These are phyloP conservation scores for Cremastinae sp. DNA, from an alignment of 2,888 invertebrate species.

Conservation along the genomic window DNA sequence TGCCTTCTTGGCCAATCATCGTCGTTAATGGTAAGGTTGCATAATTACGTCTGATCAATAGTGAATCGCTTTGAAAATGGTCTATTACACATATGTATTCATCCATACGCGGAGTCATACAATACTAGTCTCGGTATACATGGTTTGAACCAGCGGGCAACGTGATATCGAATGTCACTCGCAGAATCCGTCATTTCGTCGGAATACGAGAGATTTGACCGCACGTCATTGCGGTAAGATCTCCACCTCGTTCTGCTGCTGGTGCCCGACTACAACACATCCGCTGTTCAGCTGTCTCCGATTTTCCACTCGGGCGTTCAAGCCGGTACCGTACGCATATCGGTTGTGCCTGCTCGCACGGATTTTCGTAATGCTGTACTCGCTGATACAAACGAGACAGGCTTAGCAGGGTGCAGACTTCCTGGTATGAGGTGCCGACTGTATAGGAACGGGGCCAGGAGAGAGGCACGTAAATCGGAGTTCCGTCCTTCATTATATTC, in stretches of 20 bases:
- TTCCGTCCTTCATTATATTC: conserved; percentile 59
- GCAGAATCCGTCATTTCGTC: conserved; percentile 80
- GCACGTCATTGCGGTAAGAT: conserved; percentile 80
- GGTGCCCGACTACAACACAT: conserved; percentile 47
- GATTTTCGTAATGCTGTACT: conserved; percentile 54
- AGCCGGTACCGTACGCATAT: conserved; percentile 61
- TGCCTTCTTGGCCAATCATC: conserved; percentile 27
- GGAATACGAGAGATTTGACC: conserved; percentile 77
- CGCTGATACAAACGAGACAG: conserved; percentile 51
- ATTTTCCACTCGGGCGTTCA: conserved; percentile 76
- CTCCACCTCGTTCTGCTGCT: conserved; percentile 67
- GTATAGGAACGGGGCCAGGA: conserved; percentile 37
- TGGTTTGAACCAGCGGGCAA: conserved; percentile 71
- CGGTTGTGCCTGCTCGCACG: conserved; percentile 36
- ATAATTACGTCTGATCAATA: conserved; percentile 53
- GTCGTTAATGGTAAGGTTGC: conserved; percentile 41
- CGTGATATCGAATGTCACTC: conserved; percentile 80
- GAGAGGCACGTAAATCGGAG: conserved; percentile 40
- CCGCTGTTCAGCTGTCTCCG: conserved; percentile 71
- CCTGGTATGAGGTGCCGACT: conserved; percentile 13
- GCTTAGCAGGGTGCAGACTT: conserved; percentile 36
- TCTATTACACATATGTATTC: conserved; percentile 2
- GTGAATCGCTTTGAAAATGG: conserved; percentile 44
- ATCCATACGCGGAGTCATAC: conserved; percentile 17
- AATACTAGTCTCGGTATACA: conserved; percentile 63